Percentiles rank a stretch among this genome's conserved stretches.
Conservation (phyloP, 2,797 vertebrate species). For the Margarornis squamiger region DNA sequence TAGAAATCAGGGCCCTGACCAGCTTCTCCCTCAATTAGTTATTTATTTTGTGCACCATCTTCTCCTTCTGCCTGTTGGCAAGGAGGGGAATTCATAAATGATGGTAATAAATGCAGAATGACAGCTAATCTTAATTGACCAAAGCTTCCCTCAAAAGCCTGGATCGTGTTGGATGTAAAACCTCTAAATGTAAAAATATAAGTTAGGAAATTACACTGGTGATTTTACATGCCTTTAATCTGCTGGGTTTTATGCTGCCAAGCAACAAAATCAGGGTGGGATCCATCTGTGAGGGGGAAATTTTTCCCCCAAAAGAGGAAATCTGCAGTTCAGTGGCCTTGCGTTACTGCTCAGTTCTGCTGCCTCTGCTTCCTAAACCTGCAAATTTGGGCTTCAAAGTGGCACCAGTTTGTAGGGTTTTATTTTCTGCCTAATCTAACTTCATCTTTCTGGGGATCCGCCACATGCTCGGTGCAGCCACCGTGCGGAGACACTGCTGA, state of each 20-base stretch:
- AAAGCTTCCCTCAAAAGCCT: conserved; percentile 12
- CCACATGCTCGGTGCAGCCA: not conserved
- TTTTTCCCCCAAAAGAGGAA: not conserved
- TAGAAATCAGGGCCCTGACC: not conserved
- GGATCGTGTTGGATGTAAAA: not conserved
- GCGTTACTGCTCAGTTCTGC: not conserved
- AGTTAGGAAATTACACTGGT: not conserved
- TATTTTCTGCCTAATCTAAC: not conserved
- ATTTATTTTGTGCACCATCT: not conserved
- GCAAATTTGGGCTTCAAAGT: not conserved
- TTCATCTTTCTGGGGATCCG: not conserved
- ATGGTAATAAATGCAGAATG: not conserved
- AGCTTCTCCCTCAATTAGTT: not conserved
- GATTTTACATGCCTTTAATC: not conserved
- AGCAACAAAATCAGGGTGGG: not conserved
- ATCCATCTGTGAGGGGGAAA: not conserved
- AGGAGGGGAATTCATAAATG: not conserved
- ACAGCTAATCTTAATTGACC: conserved; percentile 6
- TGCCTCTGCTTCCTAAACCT: not conserved
- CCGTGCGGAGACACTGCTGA: fast-evolving
- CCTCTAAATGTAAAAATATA: not conserved
- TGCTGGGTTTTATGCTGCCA: not conserved
- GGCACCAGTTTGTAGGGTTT: not conserved
- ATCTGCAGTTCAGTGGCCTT: not conserved
- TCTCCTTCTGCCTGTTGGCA: conserved; percentile 20